Conservation (phyloP, 2,797 vertebrate genomes). For the Poeciliopsis paucimaculata region DNA sequence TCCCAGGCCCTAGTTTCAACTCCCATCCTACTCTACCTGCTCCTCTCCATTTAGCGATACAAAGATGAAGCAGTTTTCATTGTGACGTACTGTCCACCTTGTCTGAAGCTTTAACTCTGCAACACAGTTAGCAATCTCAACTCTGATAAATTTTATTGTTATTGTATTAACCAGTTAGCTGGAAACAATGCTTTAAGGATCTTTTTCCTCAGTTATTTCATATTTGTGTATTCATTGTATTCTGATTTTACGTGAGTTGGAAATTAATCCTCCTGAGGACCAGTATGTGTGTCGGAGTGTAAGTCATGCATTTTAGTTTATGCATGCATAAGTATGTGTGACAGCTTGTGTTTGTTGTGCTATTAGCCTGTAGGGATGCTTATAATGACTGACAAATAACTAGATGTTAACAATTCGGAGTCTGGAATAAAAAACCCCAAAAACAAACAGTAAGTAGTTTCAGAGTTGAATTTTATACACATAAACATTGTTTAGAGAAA, state of each 20-base stretch:
- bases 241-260: not conserved
- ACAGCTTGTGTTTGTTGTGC: not conserved
- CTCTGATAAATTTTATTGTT: constrained; percentile 1
- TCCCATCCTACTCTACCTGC: not conserved
- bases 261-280: not conserved
- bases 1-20: not conserved
- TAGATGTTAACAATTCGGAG: constrained; percentile 28
- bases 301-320: constrained; percentile 5
- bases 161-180: not conserved
- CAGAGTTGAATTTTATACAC: constrained; percentile 7
- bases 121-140: constrained; percentile 9
- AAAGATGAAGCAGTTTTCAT: constrained; percentile 44
- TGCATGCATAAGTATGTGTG: not conserved
- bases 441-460: constrained; percentile 1
- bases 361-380: constrained; percentile 36
- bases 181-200: not conserved
- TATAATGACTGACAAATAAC: constrained; percentile 57
- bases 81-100: constrained; percentile 40
- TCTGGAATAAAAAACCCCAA: not conserved
- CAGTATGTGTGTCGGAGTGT: not conserved
- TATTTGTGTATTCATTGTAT: not conserved
- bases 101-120: constrained; percentile 15
- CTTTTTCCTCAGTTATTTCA: not conserved
- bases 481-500: constrained; percentile 12
- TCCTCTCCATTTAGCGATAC: constrained; percentile 10